phyloP scores from a whole-genome alignment of 2,888 invertebrate genomes.

The Heliconius aoede region DNA sequence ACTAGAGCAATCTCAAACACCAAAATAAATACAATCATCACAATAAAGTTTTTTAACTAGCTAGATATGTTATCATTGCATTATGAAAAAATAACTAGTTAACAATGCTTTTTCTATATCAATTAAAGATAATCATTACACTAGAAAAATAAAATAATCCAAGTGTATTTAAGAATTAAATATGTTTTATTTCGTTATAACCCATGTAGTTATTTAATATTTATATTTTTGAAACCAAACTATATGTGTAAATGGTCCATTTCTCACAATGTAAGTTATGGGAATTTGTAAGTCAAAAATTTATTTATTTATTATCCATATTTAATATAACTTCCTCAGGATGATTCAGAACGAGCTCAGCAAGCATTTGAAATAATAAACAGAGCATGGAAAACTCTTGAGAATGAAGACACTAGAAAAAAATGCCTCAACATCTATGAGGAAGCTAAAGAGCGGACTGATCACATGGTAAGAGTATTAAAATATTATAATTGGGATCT shows the following conservation, averaged over 20 bases:
- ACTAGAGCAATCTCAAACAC: slow-evolving; percentile 33
- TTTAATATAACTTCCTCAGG: slow-evolving; percentile 75
- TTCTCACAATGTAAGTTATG: background rate
- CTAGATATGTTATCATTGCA: background rate
- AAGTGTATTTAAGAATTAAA: background rate
- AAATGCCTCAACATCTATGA: slow-evolving; percentile 98
- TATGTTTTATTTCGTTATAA: background rate
- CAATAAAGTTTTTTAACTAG: slow-evolving; percentile 11
- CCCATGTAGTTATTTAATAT: background rate
- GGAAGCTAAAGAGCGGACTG: slow-evolving; percentile 97
- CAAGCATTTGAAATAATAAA: slow-evolving; percentile 96
- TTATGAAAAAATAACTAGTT: background rate
- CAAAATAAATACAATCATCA: slow-evolving; percentile 21
- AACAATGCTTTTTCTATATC: background rate
- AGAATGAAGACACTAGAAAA: slow-evolving; percentile 96
- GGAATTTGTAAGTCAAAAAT: background rate
- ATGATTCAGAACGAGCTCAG: slow-evolving; percentile 97
- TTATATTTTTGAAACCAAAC: background rate
- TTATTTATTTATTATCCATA: slow-evolving; percentile 2
- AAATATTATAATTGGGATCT: background rate
- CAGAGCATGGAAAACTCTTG: slow-evolving; percentile 97
- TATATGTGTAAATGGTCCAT: background rate
- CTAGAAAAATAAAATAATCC: background rate
- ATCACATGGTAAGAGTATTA: slow-evolving; percentile 89
- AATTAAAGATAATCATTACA: background rate